Conservation (phyloP, 2,888 invertebrate species). For the Stenchaetothrips biformis region DNA sequence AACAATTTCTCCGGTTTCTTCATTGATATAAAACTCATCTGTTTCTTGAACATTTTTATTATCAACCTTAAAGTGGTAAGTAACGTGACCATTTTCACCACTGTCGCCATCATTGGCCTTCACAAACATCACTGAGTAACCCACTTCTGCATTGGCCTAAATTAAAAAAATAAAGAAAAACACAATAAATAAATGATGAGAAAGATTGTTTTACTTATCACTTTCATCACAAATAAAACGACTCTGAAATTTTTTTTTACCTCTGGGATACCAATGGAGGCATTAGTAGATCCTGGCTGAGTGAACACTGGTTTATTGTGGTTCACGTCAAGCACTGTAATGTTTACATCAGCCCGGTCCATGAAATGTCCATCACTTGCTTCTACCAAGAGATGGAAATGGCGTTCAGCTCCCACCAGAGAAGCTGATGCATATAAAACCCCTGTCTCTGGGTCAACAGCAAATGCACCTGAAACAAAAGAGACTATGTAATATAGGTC, state of each 20-base stretch:
- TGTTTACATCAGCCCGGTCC: conserved; percentile 66
- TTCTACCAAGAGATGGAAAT: conserved; percentile 56
- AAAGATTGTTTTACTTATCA: conserved; percentile 1
- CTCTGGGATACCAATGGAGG: conserved; percentile 77
- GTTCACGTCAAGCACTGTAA: conserved; percentile 74
- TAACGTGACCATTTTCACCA: conserved; percentile 77
- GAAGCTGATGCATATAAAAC: conserved; percentile 74
- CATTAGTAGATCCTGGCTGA: conserved; percentile 67
- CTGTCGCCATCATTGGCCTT: conserved; percentile 76
- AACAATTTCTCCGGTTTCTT: conserved; percentile 71
- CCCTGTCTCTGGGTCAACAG: conserved; percentile 69
- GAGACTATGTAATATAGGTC: conserved; percentile 21
- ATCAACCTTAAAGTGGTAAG: conserved; percentile 75
- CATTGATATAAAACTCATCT: conserved; percentile 73
- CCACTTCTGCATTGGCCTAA: conserved; percentile 63
- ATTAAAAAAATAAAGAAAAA: conserved; percentile 30
- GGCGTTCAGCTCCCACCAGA: conserved; percentile 58
- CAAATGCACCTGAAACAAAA: conserved; percentile 61
- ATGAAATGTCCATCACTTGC: conserved; percentile 70
- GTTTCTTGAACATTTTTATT: conserved; percentile 74
- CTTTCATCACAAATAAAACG: neutral
- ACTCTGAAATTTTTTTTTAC: conserved; percentile 47
- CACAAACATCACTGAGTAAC: conserved; percentile 73
- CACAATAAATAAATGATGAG: neutral
- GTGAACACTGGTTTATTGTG: conserved; percentile 76